Base-by-base conservation (phyloP, 2,113 vertebrate species). In the Istiophorus platypterus region DNA sequence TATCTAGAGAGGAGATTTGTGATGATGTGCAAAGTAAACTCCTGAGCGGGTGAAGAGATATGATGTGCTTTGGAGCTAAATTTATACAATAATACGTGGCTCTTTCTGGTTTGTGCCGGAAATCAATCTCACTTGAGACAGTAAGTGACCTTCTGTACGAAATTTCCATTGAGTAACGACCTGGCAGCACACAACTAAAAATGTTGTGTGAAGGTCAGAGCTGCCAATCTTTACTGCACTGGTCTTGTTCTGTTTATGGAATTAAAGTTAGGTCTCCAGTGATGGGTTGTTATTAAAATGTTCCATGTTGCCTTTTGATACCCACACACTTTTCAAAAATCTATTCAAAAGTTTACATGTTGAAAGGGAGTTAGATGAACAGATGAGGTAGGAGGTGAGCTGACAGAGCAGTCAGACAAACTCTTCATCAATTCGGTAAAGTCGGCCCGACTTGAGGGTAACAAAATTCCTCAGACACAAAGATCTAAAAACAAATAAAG, bases 231-330 rank as follows among this genome's bases (percentile, higher is more conserved):
- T 26, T 37, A n/a, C 2, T 29, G 5, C 18, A 58, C 39, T 18
- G 18, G 26, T 67, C 31, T 15, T 27, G 10, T 65, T 70, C 27
- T 81, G 65, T 67, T 82, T 31, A 51, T 66, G 34, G 34, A 59
- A 41, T 18, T 49, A 22, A 24, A 51, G 0, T 0, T 22, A 26
- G 26, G 10, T 68, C 13, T 39, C 34, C 24, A 0, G 27, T 6
- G n/a, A 37, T 63, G 57, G 57, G 49, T 22, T 56, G n/a, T 45
- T 49, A 37, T 57, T 68, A 63, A 74, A 78, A 78, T 68, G 37
- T 39, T 3, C 26, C n/a, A 12, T 47, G n/a, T 31, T 56, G 24
- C 26, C 27, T 51, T 66, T 72, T 47, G 10, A 54, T 9, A 22
- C 54, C 54, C 26, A 62, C 62, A 1, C 26, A 52, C 39, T 57